Base-by-base conservation (phyloP, 1,140 invertebrate genomes). In the Drosophila ficusphila region DNA sequence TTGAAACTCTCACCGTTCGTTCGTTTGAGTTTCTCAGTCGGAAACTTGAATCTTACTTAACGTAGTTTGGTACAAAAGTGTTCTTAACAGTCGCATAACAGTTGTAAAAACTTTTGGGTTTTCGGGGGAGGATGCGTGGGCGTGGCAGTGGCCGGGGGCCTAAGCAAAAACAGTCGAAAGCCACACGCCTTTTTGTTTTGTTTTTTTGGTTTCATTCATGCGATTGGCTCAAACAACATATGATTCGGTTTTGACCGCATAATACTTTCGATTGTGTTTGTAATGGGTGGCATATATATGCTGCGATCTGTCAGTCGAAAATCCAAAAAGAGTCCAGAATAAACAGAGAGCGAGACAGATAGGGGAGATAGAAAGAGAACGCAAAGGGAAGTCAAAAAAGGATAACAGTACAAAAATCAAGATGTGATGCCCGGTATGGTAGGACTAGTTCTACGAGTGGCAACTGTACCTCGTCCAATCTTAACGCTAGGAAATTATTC, bases 211-310 rank as follows among this genome's bases (percentile, higher is more conserved):
- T 3, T 11, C 36, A 36, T 49, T 65, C 64, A 79, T 83, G 79
- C 75, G 62, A 33, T 78, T 57, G 65, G 54, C 52, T 88, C 74
- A 88, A 78, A 88, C 82, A 68, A 88, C 83, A 64, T 89, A 89
- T 57, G 89, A 85, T 74, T 90, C 89, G 48, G 78, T 83, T 69
- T 90, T 90, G 76, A 90, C 89, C 51, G 89, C 81, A 79, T 90
- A 90, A 79, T 90, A 90, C 81, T 90, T 90, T 90, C 86, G 89
- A 70, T 88, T 90, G 72, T 81, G 85, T 77, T 90, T 90, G 61
- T 82, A 90, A 90, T 90, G 89, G 78, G 89, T 79, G 47, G 85
- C 89, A 89, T 90, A 90, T 71, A 90, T 90, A 83, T 90, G 89
- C 65, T 90, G 89, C 68, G 75, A 90, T 90, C 89, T 90, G 81